phyloP scores from a whole-genome alignment of 2,888 invertebrate species.

The Marronus borbonicus region DNA sequence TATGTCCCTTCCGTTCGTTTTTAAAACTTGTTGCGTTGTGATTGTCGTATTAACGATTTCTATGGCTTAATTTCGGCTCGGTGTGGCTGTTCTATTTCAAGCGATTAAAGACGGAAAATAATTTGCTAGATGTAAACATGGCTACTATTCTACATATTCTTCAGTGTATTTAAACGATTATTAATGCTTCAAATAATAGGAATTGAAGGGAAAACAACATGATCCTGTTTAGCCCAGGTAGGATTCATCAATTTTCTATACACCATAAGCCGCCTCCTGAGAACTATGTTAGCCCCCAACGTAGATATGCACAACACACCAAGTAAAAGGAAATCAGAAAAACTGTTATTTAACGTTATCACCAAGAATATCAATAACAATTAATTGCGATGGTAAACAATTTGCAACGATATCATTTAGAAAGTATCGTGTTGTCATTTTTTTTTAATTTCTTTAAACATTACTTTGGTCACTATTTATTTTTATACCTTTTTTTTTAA shows the following conservation, averaged over 20 bases:
- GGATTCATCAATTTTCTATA: slow-evolving; percentile 51
- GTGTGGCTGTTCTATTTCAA: slow-evolving; percentile 42
- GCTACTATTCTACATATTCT: slow-evolving; percentile 64
- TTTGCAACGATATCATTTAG: too few relatives aligned
- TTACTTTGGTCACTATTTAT: too few relatives aligned
- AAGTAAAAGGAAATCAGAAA: too few relatives aligned
- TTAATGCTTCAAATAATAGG: slow-evolving; percentile 55
- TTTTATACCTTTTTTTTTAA: too few relatives aligned
- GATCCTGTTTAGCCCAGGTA: slow-evolving; percentile 68
- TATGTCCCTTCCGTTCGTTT: slow-evolving; percentile 36
- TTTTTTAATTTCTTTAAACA: too few relatives aligned
- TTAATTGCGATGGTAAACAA: too few relatives aligned
- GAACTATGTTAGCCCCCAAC: neutral
- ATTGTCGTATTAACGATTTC: slow-evolving; percentile 17
- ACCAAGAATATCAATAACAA: too few relatives aligned
- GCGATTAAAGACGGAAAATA: slow-evolving; percentile 48
- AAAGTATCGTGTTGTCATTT: too few relatives aligned
- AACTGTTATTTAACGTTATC: too few relatives aligned
- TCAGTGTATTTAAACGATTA: slow-evolving; percentile 53
- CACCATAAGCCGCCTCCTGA: neutral
- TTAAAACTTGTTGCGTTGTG: slow-evolving; percentile 28
- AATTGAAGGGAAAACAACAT: slow-evolving; percentile 59
- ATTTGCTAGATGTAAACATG: slow-evolving; percentile 65
- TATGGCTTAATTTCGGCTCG: slow-evolving; percentile 36
- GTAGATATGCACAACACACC: neutral